Conservation (phyloP, 2,888 invertebrate species). For the Apantesis nais region DNA sequence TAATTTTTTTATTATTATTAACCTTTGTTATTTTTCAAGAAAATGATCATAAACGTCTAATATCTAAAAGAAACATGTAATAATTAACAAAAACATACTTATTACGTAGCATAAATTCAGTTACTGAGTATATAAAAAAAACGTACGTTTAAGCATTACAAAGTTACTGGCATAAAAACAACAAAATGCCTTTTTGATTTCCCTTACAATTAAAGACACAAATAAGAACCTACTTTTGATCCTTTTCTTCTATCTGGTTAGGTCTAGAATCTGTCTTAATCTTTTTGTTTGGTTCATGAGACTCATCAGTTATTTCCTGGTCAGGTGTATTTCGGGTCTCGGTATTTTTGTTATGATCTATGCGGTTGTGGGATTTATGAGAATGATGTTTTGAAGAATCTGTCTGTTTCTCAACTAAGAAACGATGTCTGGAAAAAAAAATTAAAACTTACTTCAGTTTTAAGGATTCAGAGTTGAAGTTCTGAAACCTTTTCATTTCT, state of each 20-base stretch:
- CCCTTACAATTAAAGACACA: neutral
- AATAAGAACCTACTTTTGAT: neutral
- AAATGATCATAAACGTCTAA: no score
- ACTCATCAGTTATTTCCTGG: neutral
- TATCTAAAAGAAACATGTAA: no score
- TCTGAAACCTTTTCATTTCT: no score
- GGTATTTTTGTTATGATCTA: neutral
- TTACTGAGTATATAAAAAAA: no score
- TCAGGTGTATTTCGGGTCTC: neutral
- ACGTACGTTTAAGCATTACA: neutral
- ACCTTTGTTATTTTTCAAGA: no score
- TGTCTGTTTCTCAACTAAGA: neutral
- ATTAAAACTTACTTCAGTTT: neutral
- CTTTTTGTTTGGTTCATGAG: neutral
- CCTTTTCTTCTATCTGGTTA: neutral
- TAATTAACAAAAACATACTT: no score
- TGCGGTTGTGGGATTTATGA: neutral
- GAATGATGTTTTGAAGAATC: neutral
- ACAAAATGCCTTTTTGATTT: neutral
- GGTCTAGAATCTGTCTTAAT: neutral
- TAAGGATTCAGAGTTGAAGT: no score
- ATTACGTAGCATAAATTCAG: no score
- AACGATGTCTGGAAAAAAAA: conserved; percentile 2
- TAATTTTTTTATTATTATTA: no score
- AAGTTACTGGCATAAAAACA: neutral